Evolutionary conservation across 1,140 invertebrate species (phyloP), one percentile per base, ranked within the genome.

Genomic region (Teleopsis dalmanni): DNA sequence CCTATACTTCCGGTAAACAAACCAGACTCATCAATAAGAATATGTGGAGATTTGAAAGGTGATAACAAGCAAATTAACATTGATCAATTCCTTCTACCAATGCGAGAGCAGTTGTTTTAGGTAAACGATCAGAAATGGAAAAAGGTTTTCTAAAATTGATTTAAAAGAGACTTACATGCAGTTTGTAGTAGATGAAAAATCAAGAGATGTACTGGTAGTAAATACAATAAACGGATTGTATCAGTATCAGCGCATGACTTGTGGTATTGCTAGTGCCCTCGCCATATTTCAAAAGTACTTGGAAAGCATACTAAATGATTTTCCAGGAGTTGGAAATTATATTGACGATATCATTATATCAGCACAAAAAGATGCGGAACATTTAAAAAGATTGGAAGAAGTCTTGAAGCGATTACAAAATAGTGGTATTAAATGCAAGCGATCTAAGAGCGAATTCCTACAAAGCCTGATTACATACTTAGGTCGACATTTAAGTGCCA

Each of bases 1-100:
- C 59, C 66, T 44, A 49, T 75, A 6, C 69, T 77, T 1, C 50
- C 71, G 0, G 72, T 76, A 3, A 57, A 61, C 45, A 79, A 78
- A 53, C 59, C 63, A 41, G 58, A 73, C 52, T 62, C 57, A 8
- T 50, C 52, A 40, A 51, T 63, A 29, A 49, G 74, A 23, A 57
- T 77, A 34, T 76, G 74, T 59, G 62, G 63, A 1, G 74, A 76
- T 57, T 77, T 65, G 55, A 68, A 51, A 56, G 52, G 13, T 22
- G 69, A 70, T 6, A 45, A 74, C 29, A 74, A 73, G 27, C 45
- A 54, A 38, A 45, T 71, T 27, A 33, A 59, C 18, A 44, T 57
- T 22, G 62, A 72, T 41, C 56, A 59, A 25, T 61, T 70, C 36
- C 65, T 67, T 1, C 41, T 72, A 47, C 55, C 62, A 51, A 25